Base-by-base conservation (phyloP, 2,888 invertebrate species). In the Malthinus seriepunctatus region DNA sequence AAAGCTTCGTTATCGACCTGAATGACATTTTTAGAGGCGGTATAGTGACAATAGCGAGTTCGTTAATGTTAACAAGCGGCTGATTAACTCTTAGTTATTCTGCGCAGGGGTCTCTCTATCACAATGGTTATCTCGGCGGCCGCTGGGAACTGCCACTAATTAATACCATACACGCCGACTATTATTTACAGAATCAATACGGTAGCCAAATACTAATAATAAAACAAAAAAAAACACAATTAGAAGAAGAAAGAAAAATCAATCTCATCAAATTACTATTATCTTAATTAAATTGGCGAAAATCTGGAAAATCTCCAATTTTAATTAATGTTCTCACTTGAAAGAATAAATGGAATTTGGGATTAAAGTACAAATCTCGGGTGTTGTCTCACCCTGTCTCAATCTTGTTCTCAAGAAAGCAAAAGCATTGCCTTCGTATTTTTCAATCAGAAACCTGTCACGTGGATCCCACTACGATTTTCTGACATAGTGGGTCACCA, bases 361-460 rank as follows among this genome's bases (percentile, higher is more conserved):
- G 64, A 59, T 66, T 66, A 62, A 51, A 52, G 47, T 49, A 58
- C 56, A 62, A 58, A 55, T 58, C 57, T 53, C 33, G 33, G 54
- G 54, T 51, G 52, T 51, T 57, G 51, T 53, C 53, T 56, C 53
- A 55, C 44, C 59, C 63, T 53, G 52, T 49, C 54, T 48, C 63
- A 58, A 60, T 65, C 62, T 62, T 58, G 53, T 60, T 44, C 60
- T 50, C 60, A 54, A 56, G 62, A 60, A 49, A 48, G 55, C 51
- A 52, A 46, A 51, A 54, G 59, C 67, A 56, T 62, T 55, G 78
- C 80, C 81, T 79, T 81, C 82, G 82, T 82, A 83, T 82, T 83
- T 83, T 84, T 83, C 83, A 83, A 84, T 84, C 83, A 83, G 82
- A 79, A 81, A 83, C 80, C 83, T 83, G 83, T 83, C 83, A 83